Evolutionary conservation across 2,113 vertebrate species (phyloP).

Genomic region (Antidorcas marsupialis): DNA sequence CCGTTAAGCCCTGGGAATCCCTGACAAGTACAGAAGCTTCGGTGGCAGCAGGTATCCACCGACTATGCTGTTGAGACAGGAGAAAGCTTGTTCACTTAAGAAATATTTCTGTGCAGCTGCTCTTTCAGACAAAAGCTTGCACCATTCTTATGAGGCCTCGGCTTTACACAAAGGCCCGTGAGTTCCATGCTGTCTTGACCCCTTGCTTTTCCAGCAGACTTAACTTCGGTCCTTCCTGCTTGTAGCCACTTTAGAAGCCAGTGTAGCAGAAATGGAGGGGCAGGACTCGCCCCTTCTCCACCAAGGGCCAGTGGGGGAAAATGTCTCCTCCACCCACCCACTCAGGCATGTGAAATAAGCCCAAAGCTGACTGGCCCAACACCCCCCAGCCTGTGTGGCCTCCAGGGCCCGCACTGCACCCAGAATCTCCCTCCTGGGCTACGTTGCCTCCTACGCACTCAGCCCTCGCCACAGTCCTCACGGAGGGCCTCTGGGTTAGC

Average conservation of each 20-base stretch:
- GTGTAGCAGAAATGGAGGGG: fast-evolving
- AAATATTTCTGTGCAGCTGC: neutral
- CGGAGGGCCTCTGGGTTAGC: neutral
- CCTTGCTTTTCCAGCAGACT: neutral
- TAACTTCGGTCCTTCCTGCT: neutral
- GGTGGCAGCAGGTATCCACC: fast-evolving
- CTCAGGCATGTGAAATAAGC: neutral
- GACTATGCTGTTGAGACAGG: fast-evolving
- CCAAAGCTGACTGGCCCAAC: fast-evolving
- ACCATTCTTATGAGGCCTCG: neutral
- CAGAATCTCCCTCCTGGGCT: neutral
- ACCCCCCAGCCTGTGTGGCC: neutral
- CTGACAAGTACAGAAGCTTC: neutral
- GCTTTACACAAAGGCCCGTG: neutral
- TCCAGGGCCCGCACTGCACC: neutral
- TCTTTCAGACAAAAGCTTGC: neutral
- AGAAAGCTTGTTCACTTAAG: fast-evolving
- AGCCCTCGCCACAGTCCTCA: neutral
- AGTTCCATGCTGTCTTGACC: neutral
- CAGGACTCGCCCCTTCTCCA: neutral
- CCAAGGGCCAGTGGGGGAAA: neutral
- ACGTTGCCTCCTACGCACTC: neutral
- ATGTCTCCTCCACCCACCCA: neutral
- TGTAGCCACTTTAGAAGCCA: neutral
- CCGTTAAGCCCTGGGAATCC: neutral